These are phyloP conservation scores for Dryomyza anilis DNA, from an alignment of 2,888 invertebrate genomes.

Conservation along the genomic window DNA sequence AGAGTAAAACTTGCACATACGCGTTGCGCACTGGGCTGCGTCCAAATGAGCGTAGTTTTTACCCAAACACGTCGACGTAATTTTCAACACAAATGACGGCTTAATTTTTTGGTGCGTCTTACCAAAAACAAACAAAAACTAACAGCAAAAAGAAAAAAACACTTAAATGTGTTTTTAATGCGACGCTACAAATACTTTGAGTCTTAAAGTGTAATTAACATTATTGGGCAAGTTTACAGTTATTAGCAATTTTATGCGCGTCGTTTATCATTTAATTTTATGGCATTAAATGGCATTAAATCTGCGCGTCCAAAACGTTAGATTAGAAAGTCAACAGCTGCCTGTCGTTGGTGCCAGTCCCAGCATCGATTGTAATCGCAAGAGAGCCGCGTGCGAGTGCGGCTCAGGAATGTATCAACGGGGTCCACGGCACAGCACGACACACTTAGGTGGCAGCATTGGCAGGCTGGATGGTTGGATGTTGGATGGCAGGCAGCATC, in stretches of 20 bases:
- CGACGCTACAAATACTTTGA: neutral
- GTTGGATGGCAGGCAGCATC: neutral
- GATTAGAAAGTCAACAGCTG: slow-evolving; percentile 26
- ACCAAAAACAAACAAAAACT: neutral
- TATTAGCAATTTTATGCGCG: slow-evolving; percentile 1
- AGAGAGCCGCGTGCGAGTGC: neutral
- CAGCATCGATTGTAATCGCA: too few species aligned
- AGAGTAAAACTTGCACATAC: too few species aligned
- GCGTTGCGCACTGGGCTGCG: too few species aligned
- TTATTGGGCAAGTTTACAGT: slow-evolving; percentile 2
- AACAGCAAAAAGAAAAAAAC: too few species aligned
- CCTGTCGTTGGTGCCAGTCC: neutral
- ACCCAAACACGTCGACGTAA: neutral
- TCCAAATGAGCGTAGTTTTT: neutral
- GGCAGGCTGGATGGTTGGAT: neutral
- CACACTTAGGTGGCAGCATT: neutral
- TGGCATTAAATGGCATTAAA: slow-evolving; percentile 3
- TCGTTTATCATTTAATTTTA: neutral
- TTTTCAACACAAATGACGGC: neutral
- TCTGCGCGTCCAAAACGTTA: slow-evolving; percentile 5
- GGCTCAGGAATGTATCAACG: neutral
- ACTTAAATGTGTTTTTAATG: neutral
- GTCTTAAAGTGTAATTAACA: slow-evolving; percentile 5
- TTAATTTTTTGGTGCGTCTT: neutral
- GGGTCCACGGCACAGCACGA: too few species aligned